A percentile compares a stretch with the other conserved stretches of the same genome.
Conservation (phyloP, 1,140 invertebrate species). For the Thaumatotibia leucotreta region DNA sequence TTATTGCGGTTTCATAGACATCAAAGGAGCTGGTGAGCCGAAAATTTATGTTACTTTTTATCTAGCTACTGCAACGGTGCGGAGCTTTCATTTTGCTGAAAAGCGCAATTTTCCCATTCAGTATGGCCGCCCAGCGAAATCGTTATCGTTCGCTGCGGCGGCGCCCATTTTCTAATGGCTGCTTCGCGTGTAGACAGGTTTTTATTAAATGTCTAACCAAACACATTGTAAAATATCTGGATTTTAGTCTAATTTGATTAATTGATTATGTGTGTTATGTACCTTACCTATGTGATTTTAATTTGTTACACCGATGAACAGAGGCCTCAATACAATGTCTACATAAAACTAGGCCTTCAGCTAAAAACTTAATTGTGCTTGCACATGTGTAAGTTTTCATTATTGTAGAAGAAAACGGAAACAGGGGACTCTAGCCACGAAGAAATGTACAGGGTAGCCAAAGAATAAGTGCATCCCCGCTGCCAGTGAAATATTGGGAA, state of each 20-base stretch:
- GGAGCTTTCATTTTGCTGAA: constrained; percentile 67
- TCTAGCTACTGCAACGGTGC: constrained; percentile 50
- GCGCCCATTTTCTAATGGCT: constrained; percentile 66
- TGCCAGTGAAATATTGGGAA: too few relatives aligned
- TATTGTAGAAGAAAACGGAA: too few relatives aligned
- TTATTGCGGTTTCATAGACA: constrained; percentile 43
- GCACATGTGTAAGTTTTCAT: too few relatives aligned
- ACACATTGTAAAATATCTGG: constrained; percentile 24
- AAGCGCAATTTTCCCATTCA: constrained; percentile 73
- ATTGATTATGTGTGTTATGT: too few relatives aligned
- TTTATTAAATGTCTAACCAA: constrained; percentile 44
- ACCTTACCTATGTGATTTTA: not conserved
- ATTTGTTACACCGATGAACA: too few relatives aligned
- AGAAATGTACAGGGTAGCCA: too few relatives aligned
- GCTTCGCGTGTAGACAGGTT: constrained; percentile 59
- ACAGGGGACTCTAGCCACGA: too few relatives aligned
- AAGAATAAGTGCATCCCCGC: too few relatives aligned
- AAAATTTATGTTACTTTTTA: constrained; percentile 61
- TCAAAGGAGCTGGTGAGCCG: constrained; percentile 43
- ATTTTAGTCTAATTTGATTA: not conserved
- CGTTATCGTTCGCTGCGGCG: constrained; percentile 56
- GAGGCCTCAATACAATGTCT: too few relatives aligned
- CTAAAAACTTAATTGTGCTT: too few relatives aligned
- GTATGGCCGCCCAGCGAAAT: constrained; percentile 59
- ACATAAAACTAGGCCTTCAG: too few relatives aligned